Percentiles rank a stretch among this genome's conserved stretches.
These are phyloP conservation scores for Caenorhabditis doughertyi DNA, from an alignment of 2,888 invertebrate genomes.

Conservation along the genomic window DNA sequence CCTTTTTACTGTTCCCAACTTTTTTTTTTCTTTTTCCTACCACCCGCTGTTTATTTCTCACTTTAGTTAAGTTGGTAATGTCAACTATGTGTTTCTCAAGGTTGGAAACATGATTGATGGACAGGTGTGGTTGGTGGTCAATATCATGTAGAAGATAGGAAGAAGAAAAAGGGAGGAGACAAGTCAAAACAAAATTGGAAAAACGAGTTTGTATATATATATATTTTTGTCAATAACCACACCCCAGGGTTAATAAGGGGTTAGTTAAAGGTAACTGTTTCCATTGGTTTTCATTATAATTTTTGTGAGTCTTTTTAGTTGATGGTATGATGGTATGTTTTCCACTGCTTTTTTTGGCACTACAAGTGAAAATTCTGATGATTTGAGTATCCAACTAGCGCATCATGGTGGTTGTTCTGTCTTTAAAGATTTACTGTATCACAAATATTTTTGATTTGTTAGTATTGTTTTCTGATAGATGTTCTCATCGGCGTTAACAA, in stretches of 20 bases:
- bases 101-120: slow-evolving; percentile 46
- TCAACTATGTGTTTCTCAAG: slow-evolving; percentile 32
- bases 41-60: background rate
- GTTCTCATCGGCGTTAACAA: no score
- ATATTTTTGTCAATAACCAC: slow-evolving; percentile 10
- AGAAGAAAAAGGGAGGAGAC: background rate
- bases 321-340: no score
- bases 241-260: background rate
- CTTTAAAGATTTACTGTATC: no score
- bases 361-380: no score
- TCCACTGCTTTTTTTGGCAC: no score
- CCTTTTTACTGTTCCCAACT: background rate
- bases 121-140: slow-evolving; percentile 43
- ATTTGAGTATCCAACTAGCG: no score
- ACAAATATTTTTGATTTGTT: no score
- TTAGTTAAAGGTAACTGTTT: background rate
- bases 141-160: no score
- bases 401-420: no score
- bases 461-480: no score
- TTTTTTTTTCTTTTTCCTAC: background rate
- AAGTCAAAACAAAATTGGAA: no score
- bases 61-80: background rate
- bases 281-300: background rate
- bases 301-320: background rate
- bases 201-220: slow-evolving; percentile 29